These are phyloP conservation scores for Fulmarus glacialis DNA, from an alignment of 2,113 vertebrate genomes.

Conservation along the genomic window DNA sequence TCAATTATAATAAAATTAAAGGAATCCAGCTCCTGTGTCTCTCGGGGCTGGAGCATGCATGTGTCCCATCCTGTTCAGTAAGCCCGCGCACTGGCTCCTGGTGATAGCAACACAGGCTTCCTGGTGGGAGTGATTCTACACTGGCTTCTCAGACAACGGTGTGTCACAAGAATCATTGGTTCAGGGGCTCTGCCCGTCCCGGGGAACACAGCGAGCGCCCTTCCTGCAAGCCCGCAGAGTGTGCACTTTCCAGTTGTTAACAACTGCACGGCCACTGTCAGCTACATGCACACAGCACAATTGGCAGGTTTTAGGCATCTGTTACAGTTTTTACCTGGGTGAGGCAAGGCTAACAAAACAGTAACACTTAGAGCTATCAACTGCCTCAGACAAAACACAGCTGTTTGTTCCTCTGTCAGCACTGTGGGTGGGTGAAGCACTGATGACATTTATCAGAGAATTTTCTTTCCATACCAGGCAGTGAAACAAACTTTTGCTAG, in stretches of 20 bases:
- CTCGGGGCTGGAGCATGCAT: background rate
- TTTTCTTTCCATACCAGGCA: background rate
- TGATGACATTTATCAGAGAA: background rate
- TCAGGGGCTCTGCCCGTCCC: background rate
- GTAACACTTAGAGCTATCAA: background rate
- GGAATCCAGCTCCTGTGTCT: background rate
- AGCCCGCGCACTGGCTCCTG: background rate
- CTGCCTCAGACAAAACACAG: background rate
- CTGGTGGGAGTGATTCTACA: accelerated
- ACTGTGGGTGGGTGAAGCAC: background rate
- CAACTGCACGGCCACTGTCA: accelerated
- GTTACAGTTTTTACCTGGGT: background rate
- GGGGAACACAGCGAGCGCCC: accelerated
- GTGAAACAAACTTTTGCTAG: background rate
- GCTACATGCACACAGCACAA: accelerated
- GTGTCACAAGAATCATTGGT: accelerated
- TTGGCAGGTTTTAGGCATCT: background rate
- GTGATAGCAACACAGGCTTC: background rate
- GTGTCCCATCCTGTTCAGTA: background rate
- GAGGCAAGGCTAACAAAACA: background rate
- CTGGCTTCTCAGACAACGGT: background rate
- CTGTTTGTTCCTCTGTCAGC: background rate
- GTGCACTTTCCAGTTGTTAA: background rate
- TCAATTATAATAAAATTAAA: background rate
- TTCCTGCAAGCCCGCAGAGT: background rate